Evolutionary conservation across 2,888 invertebrate genomes (phyloP).

Genomic region (Dioctria rufipes): DNA sequence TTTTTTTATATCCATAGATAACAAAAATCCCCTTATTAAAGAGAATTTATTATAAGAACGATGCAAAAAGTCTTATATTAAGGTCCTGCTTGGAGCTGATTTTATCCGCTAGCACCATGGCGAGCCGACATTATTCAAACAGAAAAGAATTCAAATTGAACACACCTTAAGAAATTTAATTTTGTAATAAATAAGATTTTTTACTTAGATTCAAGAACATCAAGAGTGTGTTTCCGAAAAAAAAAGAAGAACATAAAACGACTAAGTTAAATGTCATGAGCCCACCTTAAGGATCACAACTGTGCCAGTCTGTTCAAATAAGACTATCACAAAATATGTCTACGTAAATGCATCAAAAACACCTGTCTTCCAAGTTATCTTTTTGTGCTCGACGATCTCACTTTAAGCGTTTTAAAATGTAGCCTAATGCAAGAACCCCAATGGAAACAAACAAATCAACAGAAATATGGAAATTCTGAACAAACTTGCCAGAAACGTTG

Average conservation of each 20-base stretch:
- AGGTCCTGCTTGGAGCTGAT: neutral
- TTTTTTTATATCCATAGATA: neutral
- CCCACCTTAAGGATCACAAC: neutral
- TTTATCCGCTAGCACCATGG: neutral
- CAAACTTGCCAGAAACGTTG: neutral
- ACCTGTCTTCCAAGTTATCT: slow-evolving; percentile 1
- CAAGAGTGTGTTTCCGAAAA: neutral
- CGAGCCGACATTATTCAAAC: slow-evolving; percentile 9
- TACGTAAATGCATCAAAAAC: neutral
- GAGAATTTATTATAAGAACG: neutral
- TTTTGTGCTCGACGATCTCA: neutral
- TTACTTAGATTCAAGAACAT: neutral
- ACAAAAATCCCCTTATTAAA: neutral
- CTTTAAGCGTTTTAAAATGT: neutral
- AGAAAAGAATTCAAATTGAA: slow-evolving; percentile 1
- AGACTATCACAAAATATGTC: neutral
- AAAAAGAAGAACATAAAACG: neutral
- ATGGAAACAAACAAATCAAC: slow-evolving; percentile 8
- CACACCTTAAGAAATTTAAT: slow-evolving; percentile 3
- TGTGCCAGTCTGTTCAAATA: neutral
- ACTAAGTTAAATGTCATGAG: slow-evolving; percentile 6
- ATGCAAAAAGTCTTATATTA: neutral
- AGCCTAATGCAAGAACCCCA: neutral
- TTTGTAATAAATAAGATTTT: slow-evolving; percentile 1
- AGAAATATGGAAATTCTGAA: neutral